phyloP scores from a whole-genome alignment of 1,140 invertebrate genomes.

The Lordiphosa mommai region DNA sequence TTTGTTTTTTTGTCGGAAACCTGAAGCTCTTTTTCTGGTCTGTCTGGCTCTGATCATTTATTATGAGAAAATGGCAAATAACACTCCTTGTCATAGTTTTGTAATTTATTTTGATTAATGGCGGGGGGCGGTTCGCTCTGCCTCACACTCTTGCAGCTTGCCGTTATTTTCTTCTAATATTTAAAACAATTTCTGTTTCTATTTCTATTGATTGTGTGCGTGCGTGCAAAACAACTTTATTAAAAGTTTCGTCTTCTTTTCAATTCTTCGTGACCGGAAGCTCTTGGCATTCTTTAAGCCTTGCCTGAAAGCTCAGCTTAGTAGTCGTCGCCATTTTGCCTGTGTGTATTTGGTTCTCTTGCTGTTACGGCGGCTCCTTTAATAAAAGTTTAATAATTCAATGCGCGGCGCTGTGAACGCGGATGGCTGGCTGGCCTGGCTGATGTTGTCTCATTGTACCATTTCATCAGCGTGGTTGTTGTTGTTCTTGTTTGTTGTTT shows the following conservation, averaged over 20 bases:
- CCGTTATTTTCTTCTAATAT: not conserved
- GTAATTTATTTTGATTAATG: conserved; percentile 53
- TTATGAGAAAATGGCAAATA: conserved; percentile 22
- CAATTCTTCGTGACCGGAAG: conserved; percentile 40
- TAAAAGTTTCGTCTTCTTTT: not conserved
- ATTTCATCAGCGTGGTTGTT: conserved; percentile 50
- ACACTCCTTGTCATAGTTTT: conserved; percentile 26
- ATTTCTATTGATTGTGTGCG: conserved; percentile 4
- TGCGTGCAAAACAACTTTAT: not conserved
- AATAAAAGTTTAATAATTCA: conserved; percentile 58
- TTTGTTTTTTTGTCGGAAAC: not conserved
- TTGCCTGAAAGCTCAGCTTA: conserved; percentile 15
- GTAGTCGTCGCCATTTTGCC: conserved; percentile 26
- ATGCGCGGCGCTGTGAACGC: conserved; percentile 10
- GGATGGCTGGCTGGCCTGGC: conserved; percentile 1
- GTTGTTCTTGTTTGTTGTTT: conserved; percentile 19
- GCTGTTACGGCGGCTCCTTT: conserved; percentile 28
- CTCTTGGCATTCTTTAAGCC: conserved; percentile 30
- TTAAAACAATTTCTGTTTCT: not conserved
- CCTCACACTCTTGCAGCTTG: conserved; percentile 2
- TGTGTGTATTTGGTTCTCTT: conserved; percentile 3
- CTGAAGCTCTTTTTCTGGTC: conserved; percentile 8
- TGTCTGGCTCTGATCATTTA: conserved; percentile 29
- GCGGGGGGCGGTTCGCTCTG: conserved; percentile 19
- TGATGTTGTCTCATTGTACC: conserved; percentile 52